phyloP scores from a whole-genome alignment of 2,113 vertebrate genomes.

The Sylvia atricapilla region DNA sequence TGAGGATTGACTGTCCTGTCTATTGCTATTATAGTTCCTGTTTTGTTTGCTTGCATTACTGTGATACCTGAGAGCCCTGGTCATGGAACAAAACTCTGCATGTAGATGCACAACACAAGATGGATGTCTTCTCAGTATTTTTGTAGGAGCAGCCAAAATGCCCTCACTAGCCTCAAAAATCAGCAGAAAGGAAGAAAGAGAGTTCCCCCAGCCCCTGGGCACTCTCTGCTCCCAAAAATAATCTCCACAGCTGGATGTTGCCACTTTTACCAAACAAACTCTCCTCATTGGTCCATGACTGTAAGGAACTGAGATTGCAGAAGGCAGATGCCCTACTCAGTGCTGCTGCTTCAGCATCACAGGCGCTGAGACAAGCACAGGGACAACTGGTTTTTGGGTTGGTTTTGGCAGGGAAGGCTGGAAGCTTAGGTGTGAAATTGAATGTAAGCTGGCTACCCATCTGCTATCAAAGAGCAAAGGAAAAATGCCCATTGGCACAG shows the following conservation, averaged over 20 bases:
- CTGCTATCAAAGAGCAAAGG: neutral
- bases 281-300: fast-evolving
- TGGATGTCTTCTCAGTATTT: neutral
- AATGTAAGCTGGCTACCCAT: neutral
- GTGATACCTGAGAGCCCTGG: neutral
- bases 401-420: neutral
- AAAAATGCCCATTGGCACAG: neutral
- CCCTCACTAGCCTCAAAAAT: neutral
- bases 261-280: neutral
- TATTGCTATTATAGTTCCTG: conserved; percentile 25
- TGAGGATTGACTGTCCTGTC: conserved; percentile 40
- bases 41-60: conserved; percentile 33
- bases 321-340: fast-evolving
- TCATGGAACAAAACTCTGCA: neutral
- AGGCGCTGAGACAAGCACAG: neutral
- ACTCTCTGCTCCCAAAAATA: neutral
- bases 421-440: neutral
- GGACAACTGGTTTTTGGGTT: fast-evolving
- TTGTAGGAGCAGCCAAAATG: neutral
- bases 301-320: neutral
- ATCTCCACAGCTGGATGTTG: neutral
- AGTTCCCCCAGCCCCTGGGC: neutral
- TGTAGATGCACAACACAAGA: neutral
- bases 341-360: neutral
- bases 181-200: neutral